Conservation (phyloP, 2,888 invertebrate genomes). For the Dysmachus trigonus region DNA sequence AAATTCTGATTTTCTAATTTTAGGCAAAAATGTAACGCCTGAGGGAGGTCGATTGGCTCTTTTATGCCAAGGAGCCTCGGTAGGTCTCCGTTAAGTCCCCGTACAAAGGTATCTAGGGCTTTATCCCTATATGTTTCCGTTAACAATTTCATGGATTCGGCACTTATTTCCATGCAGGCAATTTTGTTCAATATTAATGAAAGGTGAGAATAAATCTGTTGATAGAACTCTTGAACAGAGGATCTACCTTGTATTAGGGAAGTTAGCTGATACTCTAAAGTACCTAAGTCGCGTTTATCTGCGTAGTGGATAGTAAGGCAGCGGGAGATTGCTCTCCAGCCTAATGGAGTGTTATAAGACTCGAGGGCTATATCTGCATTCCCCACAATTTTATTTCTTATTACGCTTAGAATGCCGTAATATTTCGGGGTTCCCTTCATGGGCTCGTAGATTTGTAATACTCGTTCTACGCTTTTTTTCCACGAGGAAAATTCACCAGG, state of each 20-base stretch:
- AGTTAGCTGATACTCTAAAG: not conserved
- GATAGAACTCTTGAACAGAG: not conserved
- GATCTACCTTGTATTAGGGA: not conserved
- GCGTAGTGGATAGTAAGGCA: not conserved
- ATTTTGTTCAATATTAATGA: not conserved
- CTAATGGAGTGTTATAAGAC: not conserved
- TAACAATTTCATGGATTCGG: too few relatives aligned
- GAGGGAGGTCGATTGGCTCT: not conserved
- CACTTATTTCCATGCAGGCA: not conserved
- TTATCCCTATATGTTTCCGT: too few relatives aligned
- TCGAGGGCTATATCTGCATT: not conserved
- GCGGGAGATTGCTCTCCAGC: not conserved
- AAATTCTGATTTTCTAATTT: not conserved
- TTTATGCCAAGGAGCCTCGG: not conserved
- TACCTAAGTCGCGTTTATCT: not conserved
- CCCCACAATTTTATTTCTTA: not conserved
- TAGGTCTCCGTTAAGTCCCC: too few relatives aligned
- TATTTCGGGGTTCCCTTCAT: not conserved
- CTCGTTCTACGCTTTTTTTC: too few relatives aligned
- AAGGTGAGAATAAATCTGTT: not conserved
- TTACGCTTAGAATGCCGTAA: not conserved
- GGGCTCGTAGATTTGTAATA: too few relatives aligned
- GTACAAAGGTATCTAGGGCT: too few relatives aligned
- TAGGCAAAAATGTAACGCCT: not conserved
- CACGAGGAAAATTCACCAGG: too few relatives aligned